Conservation (phyloP, 2,888 invertebrate genomes). For the Hetaerina titia region DNA sequence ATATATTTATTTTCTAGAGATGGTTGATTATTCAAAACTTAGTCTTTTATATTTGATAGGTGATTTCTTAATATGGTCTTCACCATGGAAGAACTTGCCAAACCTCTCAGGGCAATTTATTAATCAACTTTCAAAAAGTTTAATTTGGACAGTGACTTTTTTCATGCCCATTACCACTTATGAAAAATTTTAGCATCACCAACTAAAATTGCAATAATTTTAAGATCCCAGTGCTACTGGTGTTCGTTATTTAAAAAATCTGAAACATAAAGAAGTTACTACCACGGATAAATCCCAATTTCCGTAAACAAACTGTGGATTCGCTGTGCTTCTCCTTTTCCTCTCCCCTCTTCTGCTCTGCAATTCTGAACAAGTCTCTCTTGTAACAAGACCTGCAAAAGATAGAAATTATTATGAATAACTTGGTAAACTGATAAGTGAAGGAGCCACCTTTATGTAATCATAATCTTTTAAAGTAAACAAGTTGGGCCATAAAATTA, state of each 20-base stretch:
- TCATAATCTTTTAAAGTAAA: too few relatives aligned
- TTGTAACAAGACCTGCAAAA: conserved; percentile 77
- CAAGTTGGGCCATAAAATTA: too few relatives aligned
- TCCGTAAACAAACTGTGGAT: conserved; percentile 80
- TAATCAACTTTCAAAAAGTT: too few relatives aligned
- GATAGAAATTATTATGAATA: not conserved
- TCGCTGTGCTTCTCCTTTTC: conserved; percentile 80
- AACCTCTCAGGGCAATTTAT: too few relatives aligned
- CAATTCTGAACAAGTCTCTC: conserved; percentile 77
- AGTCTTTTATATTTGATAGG: not conserved
- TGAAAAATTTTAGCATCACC: not conserved
- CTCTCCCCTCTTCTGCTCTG: conserved; percentile 79
- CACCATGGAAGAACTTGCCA: not conserved
- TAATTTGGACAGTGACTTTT: too few relatives aligned
- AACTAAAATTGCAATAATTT: not conserved
- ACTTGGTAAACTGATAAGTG: not conserved
- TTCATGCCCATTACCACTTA: too few relatives aligned
- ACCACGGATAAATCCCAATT: conserved; percentile 73
- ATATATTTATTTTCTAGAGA: too few relatives aligned
- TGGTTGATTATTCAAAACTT: too few relatives aligned
- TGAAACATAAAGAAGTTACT: conserved; percentile 29
- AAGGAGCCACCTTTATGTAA: too few relatives aligned
- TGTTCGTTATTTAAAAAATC: not conserved
- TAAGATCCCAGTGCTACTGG: not conserved
- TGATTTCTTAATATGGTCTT: not conserved